These are phyloP conservation scores for Ichneumoninae sp. DNA, from an alignment of 2,888 invertebrate genomes.

Conservation along the genomic window DNA sequence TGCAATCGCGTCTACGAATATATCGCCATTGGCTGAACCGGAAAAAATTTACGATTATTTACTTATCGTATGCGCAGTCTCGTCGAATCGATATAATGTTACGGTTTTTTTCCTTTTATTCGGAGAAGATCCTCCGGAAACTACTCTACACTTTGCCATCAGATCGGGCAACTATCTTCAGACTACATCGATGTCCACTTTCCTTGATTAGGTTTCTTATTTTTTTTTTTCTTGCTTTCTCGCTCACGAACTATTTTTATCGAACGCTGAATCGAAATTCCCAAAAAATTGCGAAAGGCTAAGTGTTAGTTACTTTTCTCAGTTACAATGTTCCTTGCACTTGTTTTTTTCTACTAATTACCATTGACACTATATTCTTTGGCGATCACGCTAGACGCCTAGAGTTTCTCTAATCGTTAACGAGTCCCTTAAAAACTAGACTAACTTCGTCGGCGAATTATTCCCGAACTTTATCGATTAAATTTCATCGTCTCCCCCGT, in stretches of 20 bases:
- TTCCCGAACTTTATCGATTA: slow-evolving; percentile 44
- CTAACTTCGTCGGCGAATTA: slow-evolving; percentile 31
- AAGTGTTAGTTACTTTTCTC: slow-evolving; percentile 42
- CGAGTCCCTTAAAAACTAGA: slow-evolving; percentile 64
- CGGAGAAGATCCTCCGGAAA: slow-evolving; percentile 33
- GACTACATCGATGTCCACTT: slow-evolving; percentile 60
- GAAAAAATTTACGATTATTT: slow-evolving; percentile 56
- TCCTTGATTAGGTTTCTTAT: slow-evolving; percentile 26
- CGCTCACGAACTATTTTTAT: slow-evolving; percentile 43
- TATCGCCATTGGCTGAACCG: slow-evolving; percentile 55
- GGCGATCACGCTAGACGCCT: slow-evolving; percentile 62
- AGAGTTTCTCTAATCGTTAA: slow-evolving; percentile 61
- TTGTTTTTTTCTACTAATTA: slow-evolving; percentile 46
- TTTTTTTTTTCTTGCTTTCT: slow-evolving; percentile 21
- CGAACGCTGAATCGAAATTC: slow-evolving; percentile 61
- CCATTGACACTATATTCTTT: slow-evolving; percentile 63
- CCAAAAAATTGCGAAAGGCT: slow-evolving; percentile 52
- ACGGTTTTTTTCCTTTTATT: slow-evolving; percentile 31
- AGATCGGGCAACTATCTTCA: slow-evolving; percentile 56
- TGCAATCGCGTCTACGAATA: slow-evolving; percentile 60
- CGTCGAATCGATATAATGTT: slow-evolving; percentile 59
- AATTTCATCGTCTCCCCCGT: slow-evolving; percentile 9
- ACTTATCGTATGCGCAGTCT: slow-evolving; percentile 53
- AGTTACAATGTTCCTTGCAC: slow-evolving; percentile 44
- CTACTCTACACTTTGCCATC: slow-evolving; percentile 56